A percentile compares a stretch with the other conserved stretches of the same genome.
Conservation (phyloP, 2,113 vertebrate species). For the Empidonax traillii region DNA sequence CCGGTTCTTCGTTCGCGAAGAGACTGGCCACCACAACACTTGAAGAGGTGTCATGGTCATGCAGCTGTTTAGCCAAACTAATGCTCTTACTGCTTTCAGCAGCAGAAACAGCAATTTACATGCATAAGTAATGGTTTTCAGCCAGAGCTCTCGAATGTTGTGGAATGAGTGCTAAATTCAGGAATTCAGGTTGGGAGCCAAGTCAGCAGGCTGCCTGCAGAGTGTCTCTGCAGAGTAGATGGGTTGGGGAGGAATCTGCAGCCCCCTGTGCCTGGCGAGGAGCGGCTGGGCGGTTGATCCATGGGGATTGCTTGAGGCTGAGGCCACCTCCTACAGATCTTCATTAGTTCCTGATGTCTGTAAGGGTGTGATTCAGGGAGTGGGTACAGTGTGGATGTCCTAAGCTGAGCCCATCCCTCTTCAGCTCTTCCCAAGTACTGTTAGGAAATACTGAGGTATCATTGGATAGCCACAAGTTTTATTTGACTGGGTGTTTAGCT, state of each 20-base stretch:
- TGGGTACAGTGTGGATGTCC: not conserved
- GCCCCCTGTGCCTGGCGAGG: not conserved
- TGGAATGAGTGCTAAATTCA: slow-evolving; percentile 17
- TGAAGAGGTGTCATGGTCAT: not conserved
- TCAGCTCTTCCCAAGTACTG: rapidly evolving
- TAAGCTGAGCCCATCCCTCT: not conserved
- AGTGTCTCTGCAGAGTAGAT: not conserved
- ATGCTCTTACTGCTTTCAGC: not conserved
- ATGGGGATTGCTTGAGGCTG: not conserved
- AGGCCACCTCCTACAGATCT: not conserved
- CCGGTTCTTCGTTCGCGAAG: too few species aligned
- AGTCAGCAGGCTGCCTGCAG: slow-evolving; percentile 9
- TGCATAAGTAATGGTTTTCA: not conserved
- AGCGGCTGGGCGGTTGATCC: not conserved
- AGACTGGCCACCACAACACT: not conserved
- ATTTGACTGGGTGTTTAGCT: not conserved
- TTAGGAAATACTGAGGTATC: not conserved
- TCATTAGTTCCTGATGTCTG: not conserved
- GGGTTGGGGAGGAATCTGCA: not conserved
- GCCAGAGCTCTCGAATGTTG: not conserved
- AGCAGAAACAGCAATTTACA: not conserved
- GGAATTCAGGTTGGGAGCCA: slow-evolving; percentile 26
- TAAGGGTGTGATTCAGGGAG: not conserved
- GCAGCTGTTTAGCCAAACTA: not conserved
- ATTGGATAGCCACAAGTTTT: rapidly evolving